These are phyloP conservation scores for Poecilia wingei DNA, from an alignment of 2,797 vertebrate genomes.

Conservation along the genomic window DNA sequence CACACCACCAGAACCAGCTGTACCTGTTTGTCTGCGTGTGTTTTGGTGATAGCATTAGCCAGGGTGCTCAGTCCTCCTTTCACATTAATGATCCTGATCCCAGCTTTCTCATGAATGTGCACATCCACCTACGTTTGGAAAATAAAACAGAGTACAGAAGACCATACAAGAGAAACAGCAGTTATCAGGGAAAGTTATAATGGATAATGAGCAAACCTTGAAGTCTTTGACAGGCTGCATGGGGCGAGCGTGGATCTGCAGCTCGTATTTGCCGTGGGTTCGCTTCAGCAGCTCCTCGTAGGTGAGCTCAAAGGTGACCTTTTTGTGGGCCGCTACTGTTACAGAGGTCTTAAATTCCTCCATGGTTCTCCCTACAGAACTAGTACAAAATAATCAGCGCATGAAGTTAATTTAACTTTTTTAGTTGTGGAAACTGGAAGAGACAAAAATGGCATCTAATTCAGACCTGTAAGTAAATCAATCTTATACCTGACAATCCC, in stretches of 20 bases:
- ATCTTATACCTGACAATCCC: slow-evolving; percentile 84
- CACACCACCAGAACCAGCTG: neutral
- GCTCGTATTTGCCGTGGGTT: slow-evolving; percentile 84
- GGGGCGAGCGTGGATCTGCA: slow-evolving; percentile 85
- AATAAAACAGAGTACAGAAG: neutral
- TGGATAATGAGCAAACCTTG: slow-evolving; percentile 77
- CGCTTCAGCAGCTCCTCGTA: slow-evolving; percentile 90
- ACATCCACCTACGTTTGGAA: slow-evolving; percentile 71
- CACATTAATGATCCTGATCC: slow-evolving; percentile 70
- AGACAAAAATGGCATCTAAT: neutral
- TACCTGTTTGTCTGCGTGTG: slow-evolving; percentile 66
- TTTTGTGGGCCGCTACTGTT: slow-evolving; percentile 81
- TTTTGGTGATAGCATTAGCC: slow-evolving; percentile 69
- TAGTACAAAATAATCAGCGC: slow-evolving; percentile 29
- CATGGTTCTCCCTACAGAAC: slow-evolving; percentile 79
- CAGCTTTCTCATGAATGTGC: slow-evolving; percentile 72
- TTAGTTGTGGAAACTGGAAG: neutral
- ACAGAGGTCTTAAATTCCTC: slow-evolving; percentile 91
- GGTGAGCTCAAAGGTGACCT: slow-evolving; percentile 84
- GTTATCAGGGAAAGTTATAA: neutral
- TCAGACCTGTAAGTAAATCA: neutral
- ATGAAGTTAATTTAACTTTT: neutral
- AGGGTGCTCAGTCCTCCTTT: slow-evolving; percentile 74
- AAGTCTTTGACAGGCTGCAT: slow-evolving; percentile 88
- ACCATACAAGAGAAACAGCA: neutral